Evolutionary conservation across 2,888 invertebrate species (phyloP), one percentile per base, ranked within the genome.

Genomic region (Limnephilus auricula): DNA sequence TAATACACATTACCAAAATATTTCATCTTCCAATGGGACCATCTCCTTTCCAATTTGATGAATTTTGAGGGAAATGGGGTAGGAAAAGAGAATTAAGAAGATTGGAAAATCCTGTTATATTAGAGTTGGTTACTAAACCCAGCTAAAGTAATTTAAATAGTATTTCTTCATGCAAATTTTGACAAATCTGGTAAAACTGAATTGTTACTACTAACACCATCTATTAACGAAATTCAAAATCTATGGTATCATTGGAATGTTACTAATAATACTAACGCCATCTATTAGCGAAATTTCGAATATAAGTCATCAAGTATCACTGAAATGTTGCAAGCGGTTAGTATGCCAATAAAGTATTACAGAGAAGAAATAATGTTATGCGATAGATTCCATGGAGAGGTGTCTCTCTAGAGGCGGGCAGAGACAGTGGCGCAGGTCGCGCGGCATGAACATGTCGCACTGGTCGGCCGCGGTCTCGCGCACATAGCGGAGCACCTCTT

Each of bases 351-450:
- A 65, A n/a, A 65, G 65, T 25, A 65, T 25, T 25, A 65, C 65
- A 65, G 25, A 25, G 6, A 25, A 65, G 25, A 25, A n/a, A 25
- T n/a, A n/a, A 65, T 2, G n/a, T 65, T 65, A 65, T 65, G 65
- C 65, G 2, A 65, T 65, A n/a, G 65, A 65, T 10, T 65, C 65
- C 25, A 65, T 65, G 65, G 45, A 86, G 65, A 86, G 86, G 45
- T 31, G 86, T 31, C 50, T 50, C 93, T 97, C 97, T 92, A 98
- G 94, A 0, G 97, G 97, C 0, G 98, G 97, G 93, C 97, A 97
- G 89, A 97, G 95, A 93, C 96, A 97, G 93, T 97, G 97, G 4
- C 97, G 95, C 4, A 97, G 95, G 94, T 98, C 97, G 93, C 97
- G 95, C 0, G 97, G 97, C 96, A 97, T 97, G 37, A 97, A 96